A percentile compares a stretch with the other conserved stretches of the same genome.
Conservation (phyloP, 2,797 vertebrate genomes). For the Microcaecilia unicolor region DNA sequence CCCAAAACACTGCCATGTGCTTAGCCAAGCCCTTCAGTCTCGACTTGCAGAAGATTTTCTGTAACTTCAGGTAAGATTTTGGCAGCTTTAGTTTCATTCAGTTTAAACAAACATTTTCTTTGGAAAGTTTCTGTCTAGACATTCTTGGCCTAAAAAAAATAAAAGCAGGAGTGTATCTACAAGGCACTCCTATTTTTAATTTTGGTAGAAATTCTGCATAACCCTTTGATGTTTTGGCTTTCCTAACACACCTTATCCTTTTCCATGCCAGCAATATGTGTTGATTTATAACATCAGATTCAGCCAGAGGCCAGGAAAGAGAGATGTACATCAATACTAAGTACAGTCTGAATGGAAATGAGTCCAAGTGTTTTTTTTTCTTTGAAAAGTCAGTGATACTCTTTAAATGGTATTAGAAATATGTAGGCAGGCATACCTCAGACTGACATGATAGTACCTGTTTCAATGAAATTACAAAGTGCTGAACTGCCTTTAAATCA, state of each 20-base stretch:
- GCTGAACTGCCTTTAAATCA: conserved; percentile 37
- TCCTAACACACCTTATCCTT: conserved; percentile 45
- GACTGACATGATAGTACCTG: conserved; percentile 48
- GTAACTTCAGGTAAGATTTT: background rate
- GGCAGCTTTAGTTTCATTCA: conserved; percentile 7
- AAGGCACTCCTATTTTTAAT: conserved; percentile 49
- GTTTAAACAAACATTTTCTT: conserved; percentile 8
- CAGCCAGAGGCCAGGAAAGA: conserved; percentile 46
- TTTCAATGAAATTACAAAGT: conserved; percentile 34
- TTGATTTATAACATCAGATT: conserved; percentile 45
- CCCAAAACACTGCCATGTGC: no score
- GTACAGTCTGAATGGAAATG: conserved; percentile 41
- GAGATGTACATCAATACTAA: conserved; percentile 46
- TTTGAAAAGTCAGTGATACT: conserved; percentile 39
- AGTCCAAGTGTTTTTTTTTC: conserved; percentile 38
- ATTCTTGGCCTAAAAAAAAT: conserved; percentile 26
- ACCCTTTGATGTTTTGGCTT: conserved; percentile 42
- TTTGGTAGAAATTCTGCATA: conserved; percentile 37
- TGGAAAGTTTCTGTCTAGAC: conserved; percentile 21
- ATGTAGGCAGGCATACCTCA: conserved; percentile 39
- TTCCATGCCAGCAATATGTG: conserved; percentile 38
- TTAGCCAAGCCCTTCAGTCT: no score
- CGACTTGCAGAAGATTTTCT: background rate
- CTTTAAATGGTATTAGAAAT: conserved; percentile 47
- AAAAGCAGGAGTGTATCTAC: conserved; percentile 16